Conservation (phyloP, 2,888 invertebrate genomes). For the Sipha maydis region DNA sequence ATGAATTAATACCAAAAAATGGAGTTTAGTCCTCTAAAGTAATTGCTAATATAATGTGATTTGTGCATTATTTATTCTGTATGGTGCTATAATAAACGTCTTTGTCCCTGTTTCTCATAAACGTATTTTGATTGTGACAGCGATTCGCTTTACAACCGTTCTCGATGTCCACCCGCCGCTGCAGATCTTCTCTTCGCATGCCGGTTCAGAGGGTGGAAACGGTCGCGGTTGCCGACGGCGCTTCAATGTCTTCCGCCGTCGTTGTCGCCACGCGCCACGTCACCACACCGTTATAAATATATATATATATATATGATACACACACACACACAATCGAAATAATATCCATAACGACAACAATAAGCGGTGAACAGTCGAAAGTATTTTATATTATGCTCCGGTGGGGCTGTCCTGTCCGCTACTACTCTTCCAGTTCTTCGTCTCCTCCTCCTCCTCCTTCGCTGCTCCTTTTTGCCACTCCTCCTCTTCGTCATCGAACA, state of each 20-base stretch:
- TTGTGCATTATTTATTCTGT: too few species aligned
- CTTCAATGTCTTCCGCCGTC: conserved; percentile 28
- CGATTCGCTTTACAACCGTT: not conserved
- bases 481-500: not conserved
- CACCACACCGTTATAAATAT: not conserved
- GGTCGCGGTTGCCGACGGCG: not conserved
- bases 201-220: not conserved
- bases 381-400: not conserved
- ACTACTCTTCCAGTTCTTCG: not conserved
- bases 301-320: not conserved
- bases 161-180: too few species aligned
- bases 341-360: conserved; percentile 1
- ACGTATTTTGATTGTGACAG: not conserved
- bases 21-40: too few species aligned
- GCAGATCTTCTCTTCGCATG: too few species aligned
- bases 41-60: too few species aligned
- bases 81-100: not conserved
- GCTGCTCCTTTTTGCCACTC: not conserved
- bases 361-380: not conserved
- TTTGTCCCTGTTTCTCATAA: not conserved
- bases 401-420: not conserved
- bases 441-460: not conserved
- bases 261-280: conserved; percentile 40
- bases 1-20: too few species aligned
- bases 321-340: not conserved